Evolutionary conservation across 2,113 vertebrate species (phyloP).

Genomic region (Genyomyrus donnyi): DNA sequence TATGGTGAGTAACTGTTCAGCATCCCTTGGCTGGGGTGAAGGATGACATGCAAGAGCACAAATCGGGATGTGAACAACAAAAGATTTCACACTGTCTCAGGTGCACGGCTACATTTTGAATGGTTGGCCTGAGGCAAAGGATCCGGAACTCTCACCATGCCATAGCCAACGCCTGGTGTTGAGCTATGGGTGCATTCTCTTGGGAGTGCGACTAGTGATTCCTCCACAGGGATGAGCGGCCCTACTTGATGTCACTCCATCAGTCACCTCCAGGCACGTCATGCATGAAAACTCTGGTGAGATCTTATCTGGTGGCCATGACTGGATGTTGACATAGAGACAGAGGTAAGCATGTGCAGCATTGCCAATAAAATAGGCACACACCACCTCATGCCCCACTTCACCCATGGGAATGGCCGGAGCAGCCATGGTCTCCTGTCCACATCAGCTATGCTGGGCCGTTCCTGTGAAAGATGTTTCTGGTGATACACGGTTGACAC

Average conservation of each 20-base stretch:
- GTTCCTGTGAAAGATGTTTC: neutral
- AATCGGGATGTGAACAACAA: too few relatives aligned
- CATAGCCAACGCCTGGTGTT: too few relatives aligned
- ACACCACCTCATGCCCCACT: neutral
- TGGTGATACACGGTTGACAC: neutral
- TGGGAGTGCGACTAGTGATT: too few relatives aligned
- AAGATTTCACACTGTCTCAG: too few relatives aligned
- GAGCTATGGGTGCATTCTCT: too few relatives aligned
- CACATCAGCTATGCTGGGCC: neutral
- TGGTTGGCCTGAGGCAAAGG: too few relatives aligned
- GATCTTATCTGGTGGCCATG: neutral
- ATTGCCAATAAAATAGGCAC: neutral
- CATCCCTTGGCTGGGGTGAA: neutral
- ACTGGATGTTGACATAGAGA: neutral
- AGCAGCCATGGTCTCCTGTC: neutral
- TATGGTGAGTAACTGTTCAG: neutral
- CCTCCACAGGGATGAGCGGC: neutral
- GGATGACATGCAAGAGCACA: too few relatives aligned
- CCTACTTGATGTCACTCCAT: neutral
- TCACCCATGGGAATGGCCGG: neutral
- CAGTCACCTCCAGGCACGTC: neutral
- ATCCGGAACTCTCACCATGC: too few relatives aligned
- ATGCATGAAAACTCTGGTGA: neutral
- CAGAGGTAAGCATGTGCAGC: neutral
- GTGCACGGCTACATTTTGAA: too few relatives aligned